Percentiles rank a stretch among this genome's conserved stretches.
Conservation (phyloP, 2,888 invertebrate genomes). For the Caenorhabditis drosophilae region DNA sequence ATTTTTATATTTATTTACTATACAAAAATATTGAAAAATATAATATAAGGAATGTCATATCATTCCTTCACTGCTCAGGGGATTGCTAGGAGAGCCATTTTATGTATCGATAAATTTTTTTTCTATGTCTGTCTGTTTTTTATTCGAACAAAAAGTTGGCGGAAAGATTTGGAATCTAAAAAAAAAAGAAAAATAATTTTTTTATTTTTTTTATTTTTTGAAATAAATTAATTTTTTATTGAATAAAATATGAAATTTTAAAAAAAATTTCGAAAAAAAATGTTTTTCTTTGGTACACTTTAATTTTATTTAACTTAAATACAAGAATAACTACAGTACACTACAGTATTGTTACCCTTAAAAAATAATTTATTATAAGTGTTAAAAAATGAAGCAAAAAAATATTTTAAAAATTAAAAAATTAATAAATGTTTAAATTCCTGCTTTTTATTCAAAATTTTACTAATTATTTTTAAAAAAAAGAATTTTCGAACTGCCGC, state of each 20-base stretch:
- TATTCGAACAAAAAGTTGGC: too few species aligned
- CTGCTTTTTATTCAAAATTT: too few species aligned
- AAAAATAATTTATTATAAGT: background rate
- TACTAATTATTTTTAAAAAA: too few species aligned
- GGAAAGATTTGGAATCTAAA: too few species aligned
- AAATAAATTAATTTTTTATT: constrained; percentile 3
- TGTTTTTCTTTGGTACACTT: background rate
- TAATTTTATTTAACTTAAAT: background rate
- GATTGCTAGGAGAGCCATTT: constrained; percentile 32
- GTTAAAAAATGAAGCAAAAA: background rate
- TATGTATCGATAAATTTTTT: constrained; percentile 15
- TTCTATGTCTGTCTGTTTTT: constrained; percentile 1
- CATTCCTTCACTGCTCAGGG: constrained; percentile 26
- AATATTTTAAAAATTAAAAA: background rate
- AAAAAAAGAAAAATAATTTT: too few species aligned
- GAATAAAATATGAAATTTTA: too few species aligned
- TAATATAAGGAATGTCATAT: too few species aligned
- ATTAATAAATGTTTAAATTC: too few species aligned
- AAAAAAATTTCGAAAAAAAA: background rate
- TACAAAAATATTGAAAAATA: background rate
- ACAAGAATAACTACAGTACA: too few species aligned
- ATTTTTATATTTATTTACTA: background rate
- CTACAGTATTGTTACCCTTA: background rate
- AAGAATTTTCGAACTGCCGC: too few species aligned
- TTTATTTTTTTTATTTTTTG: constrained; percentile 5